Base-by-base conservation (phyloP, 2,888 invertebrate species). In the Tetanocera ferruginea region DNA sequence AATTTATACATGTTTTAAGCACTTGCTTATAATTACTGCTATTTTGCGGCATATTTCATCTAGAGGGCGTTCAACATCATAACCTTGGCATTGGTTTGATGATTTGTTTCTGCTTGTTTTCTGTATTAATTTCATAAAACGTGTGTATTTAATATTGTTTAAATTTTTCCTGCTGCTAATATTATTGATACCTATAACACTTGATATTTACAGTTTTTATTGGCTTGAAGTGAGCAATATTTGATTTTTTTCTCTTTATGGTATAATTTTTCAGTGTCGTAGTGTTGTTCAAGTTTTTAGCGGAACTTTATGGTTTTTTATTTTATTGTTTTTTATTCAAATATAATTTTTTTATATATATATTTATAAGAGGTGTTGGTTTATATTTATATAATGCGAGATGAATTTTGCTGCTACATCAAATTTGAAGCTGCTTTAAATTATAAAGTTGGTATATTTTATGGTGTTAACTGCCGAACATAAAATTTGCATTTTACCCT, bases 401-500 rank as follows among this genome's bases (percentile, higher is more conserved):
- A 11, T 19, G 57, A 8, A 25, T 23, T 28, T 60, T 28, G 23
- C 25, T 28, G 23, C 25, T 60, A 14, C 6, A 28, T 14, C 25
- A 14, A 25, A 25, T 14, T 25, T 60, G 4, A 8, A 23, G 25
- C 57, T 6, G 28, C 23, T 60, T 25, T 60, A 37, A 67, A 51
- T 11, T 14, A 3, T 43, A 3, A 6, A 43, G 43, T 43, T 43
- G 2, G 11, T 6, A 49, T 51, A 51, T 51, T 11, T 28, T 51
- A 14, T 51, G 49, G 51, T 69, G 69, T 28, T 49, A 28, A 51
- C 28, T 69, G 25, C 25, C 43, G 51, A 34, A 51, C 49, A 51
- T 25, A 14, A 25, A 69, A 69, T 69, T 51, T 28, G 69, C 69
- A 69, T 51, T 69, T 69, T 28, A 69, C 51, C 51, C 49, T 69